These are phyloP conservation scores for Sminthurinus aureus DNA, from an alignment of 2,888 invertebrate genomes.

Conservation along the genomic window DNA sequence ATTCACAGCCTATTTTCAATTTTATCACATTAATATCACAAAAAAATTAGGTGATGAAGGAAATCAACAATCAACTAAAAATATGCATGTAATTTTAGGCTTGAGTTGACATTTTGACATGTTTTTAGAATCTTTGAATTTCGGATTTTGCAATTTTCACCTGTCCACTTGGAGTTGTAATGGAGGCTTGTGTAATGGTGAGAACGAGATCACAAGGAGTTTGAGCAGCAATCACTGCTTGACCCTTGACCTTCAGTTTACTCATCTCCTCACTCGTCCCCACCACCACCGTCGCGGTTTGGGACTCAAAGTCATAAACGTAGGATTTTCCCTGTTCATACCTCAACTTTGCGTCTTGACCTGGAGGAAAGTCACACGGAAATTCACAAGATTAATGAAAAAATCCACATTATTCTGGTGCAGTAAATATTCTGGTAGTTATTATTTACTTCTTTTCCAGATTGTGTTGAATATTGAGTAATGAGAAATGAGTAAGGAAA, in stretches of 20 bases:
- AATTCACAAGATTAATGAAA: too few relatives aligned
- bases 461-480: not conserved
- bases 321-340: constrained; percentile 57
- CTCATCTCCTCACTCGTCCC: constrained; percentile 54
- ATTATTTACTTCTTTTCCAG: not conserved
- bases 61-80: not conserved
- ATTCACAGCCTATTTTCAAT: constrained; percentile 63
- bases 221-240: constrained; percentile 62
- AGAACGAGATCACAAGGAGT: constrained; percentile 63
- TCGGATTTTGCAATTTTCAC: constrained; percentile 46
- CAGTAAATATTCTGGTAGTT: not conserved
- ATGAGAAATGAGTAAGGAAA: not conserved
- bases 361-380: constrained; percentile 4
- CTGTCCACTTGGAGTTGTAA: constrained; percentile 55
- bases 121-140: not conserved
- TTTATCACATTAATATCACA: not conserved
- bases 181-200: constrained; percentile 54
- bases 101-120: not conserved
- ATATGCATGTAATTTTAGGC: not conserved
- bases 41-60: not conserved
- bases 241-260: constrained; percentile 62
- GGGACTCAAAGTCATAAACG: constrained; percentile 57
- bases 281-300: constrained; percentile 51
- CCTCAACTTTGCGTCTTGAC: constrained; percentile 47
- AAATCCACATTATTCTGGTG: too few relatives aligned